phyloP scores from a whole-genome alignment of 1,140 invertebrate genomes.

The Trachymyrmex septentrionalis region DNA sequence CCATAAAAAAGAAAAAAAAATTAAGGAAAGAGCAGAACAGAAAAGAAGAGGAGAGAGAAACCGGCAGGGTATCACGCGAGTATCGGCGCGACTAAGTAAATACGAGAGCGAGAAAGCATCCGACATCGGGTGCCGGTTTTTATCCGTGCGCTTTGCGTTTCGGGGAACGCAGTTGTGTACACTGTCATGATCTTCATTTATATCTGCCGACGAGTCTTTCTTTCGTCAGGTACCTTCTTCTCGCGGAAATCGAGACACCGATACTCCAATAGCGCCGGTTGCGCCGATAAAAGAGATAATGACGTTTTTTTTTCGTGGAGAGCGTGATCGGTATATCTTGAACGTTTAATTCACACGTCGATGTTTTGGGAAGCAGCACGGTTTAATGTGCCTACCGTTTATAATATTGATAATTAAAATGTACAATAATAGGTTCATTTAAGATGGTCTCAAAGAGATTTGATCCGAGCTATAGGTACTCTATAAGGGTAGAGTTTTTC shows the following conservation, averaged over 20 bases:
- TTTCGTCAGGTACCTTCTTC: background rate
- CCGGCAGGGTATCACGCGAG: conserved; percentile 47
- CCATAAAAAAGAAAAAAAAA: background rate
- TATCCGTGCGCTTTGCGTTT: conserved; percentile 41
- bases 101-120: conserved; percentile 44
- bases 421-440: too few relatives aligned
- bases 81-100: conserved; percentile 67
- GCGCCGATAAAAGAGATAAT: background rate
- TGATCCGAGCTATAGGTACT: too few relatives aligned
- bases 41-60: conserved; percentile 44
- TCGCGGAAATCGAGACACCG: conserved; percentile 17
- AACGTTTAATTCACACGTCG: background rate
- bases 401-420: too few relatives aligned
- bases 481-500: too few relatives aligned
- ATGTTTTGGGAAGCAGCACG: too few relatives aligned
- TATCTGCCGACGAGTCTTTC: conserved; percentile 29
- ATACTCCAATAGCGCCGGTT: background rate
- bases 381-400: too few relatives aligned
- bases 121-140: conserved; percentile 25
- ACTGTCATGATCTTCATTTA: conserved; percentile 66
- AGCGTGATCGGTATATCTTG: background rate
- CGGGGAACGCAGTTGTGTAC: conserved; percentile 68
- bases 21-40: background rate
- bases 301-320: background rate
- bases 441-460: too few relatives aligned